Evolutionary conservation across 2,113 vertebrate species (phyloP).

Genomic region (Tetrax tetrax): DNA sequence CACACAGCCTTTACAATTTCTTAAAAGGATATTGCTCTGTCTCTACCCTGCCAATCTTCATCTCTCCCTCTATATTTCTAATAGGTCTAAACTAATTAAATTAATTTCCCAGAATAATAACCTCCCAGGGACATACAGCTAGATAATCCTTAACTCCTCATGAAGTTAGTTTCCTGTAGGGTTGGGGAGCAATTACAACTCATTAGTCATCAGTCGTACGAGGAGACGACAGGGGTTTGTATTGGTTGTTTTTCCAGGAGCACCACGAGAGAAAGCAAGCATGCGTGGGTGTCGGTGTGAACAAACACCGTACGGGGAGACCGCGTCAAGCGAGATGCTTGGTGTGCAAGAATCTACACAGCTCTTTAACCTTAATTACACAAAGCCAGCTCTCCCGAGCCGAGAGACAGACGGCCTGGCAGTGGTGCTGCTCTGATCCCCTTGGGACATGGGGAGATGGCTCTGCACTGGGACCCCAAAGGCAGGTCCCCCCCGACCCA

Average conservation of each 20-base stretch:
- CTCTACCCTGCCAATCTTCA: constrained; percentile 35
- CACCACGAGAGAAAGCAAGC: neutral
- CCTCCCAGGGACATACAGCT: constrained; percentile 54
- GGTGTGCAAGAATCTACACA: neutral
- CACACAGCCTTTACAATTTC: neutral
- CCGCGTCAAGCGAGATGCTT: neutral
- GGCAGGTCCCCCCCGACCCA: fast-evolving
- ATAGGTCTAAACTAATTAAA: constrained; percentile 73
- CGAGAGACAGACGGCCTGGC: neutral
- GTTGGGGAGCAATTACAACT: constrained; percentile 68
- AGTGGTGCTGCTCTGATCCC: fast-evolving
- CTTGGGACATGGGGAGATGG: neutral
- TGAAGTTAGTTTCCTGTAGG: constrained; percentile 54
- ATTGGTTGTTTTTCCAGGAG: constrained; percentile 19
- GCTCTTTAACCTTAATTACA: neutral
- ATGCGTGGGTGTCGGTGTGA: neutral
- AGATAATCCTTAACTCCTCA: constrained; percentile 65
- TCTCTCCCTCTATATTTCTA: constrained; percentile 49
- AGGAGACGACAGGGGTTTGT: neutral
- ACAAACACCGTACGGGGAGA: neutral
- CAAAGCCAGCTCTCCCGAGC: fast-evolving
- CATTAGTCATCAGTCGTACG: constrained; percentile 44
- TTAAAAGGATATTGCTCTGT: constrained; percentile 31
- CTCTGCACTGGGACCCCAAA: neutral
- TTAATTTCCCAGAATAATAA: constrained; percentile 75